Base-by-base conservation (phyloP, 2,888 invertebrate species). In the Pherbina coryleti region DNA sequence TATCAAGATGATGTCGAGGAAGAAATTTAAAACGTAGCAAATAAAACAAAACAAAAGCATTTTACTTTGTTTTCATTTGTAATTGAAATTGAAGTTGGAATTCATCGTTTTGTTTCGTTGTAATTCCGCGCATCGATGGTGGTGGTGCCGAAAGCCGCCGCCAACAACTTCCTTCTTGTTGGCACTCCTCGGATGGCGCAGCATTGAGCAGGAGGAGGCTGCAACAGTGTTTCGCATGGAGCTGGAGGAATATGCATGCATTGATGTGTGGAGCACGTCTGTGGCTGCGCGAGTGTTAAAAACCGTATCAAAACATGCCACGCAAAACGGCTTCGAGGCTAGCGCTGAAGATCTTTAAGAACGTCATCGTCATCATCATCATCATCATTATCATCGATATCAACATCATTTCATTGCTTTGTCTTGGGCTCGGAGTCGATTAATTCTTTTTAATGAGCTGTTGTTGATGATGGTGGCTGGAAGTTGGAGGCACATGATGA, bases 301-400 rank as follows among this genome's bases (percentile, higher is more conserved):
- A 80, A 78, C 77, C 78, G 81, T 78, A 79, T 84, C 81, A 82
- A 80, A 84, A 84, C 82, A 83, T 80, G 83, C 81, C 84, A 83
- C 82, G 82, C 81, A 82, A 80, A 79, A 78, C 73, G 76, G 57
- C 77, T 57, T n/a, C 31, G 51, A 17, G 28, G 49, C n/a, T 51
- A 25, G 44, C 62, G 66, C 19, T 53, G n/a, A 17, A 51, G 55
- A 22, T 44, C 57, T 17, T 49, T 7, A 11, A 17, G 19, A 34
- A 49, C 31, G 0, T 44, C 72, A 4, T 19, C 57, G 3, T 57
- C 71, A 19, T 3, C 71, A 37, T 73, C 62, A 0, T 25, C 51
- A 3, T 57, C 64, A 8, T 62, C 44, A n/a, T 60, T n/a, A 67
- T 49, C 69, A 22, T 49, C 44, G 51, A n/a, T 7, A 25, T 69